Percentiles rank a stretch among this genome's conserved stretches.
Conservation (phyloP, 2,888 invertebrate genomes). For the Himalopsyche kuldschensis region DNA sequence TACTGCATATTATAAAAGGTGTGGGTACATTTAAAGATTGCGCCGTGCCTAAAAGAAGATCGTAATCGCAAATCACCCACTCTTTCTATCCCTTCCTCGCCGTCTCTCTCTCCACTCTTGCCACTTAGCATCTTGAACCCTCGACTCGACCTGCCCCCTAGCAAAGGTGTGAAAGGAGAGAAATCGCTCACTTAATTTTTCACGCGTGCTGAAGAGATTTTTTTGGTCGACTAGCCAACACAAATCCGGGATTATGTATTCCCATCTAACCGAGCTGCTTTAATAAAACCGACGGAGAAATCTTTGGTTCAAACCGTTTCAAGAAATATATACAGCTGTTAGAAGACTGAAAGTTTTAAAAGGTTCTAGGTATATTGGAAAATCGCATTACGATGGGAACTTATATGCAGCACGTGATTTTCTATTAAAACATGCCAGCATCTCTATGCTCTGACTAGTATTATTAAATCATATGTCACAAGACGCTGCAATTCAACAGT, state of each 20-base stretch:
- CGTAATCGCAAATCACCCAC: background rate
- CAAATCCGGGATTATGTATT: background rate
- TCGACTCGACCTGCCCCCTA: background rate
- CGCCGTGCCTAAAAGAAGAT: background rate
- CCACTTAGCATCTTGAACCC: background rate
- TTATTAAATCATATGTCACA: too few relatives aligned
- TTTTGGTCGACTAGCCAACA: background rate
- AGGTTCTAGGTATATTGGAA: too few relatives aligned
- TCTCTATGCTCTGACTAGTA: too few relatives aligned
- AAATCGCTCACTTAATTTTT: slow-evolving; percentile 29
- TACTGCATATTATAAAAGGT: too few relatives aligned
- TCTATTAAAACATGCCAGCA: too few relatives aligned
- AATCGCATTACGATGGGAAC: too few relatives aligned
- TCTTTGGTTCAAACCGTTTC: background rate
- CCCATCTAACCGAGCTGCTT: background rate
- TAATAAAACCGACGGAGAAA: background rate
- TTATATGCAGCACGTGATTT: too few relatives aligned
- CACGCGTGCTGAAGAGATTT: slow-evolving; percentile 25
- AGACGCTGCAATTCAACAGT: too few relatives aligned
- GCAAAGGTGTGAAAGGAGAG: slow-evolving; percentile 7
- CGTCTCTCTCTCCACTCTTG: background rate
- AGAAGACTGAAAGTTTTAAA: too few relatives aligned
- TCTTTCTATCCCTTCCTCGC: background rate
- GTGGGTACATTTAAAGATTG: background rate
- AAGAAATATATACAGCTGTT: too few relatives aligned